Conservation (phyloP, 2,888 invertebrate species). For the Stenodema calcarata region DNA sequence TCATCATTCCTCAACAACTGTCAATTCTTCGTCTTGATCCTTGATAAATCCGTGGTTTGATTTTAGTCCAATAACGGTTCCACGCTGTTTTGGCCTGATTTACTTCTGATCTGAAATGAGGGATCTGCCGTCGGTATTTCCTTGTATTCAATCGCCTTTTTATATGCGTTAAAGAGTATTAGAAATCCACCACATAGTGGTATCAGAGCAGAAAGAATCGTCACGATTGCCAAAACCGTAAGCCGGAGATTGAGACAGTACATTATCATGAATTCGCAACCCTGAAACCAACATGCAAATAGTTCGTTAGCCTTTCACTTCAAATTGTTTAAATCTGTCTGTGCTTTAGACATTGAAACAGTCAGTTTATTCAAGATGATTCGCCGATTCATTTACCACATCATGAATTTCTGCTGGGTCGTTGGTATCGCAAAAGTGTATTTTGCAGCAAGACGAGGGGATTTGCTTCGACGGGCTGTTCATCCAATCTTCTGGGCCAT, state of each 20-base stretch:
- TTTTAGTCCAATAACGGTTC: neutral
- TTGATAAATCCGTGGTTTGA: neutral
- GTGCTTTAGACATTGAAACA: too few species aligned
- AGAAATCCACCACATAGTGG: slow-evolving; percentile 27
- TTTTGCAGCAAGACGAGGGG: slow-evolving; percentile 32
- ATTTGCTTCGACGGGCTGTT: slow-evolving; percentile 38
- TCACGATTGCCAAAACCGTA: slow-evolving; percentile 23
- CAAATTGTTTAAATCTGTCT: neutral
- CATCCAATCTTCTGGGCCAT: slow-evolving; percentile 35
- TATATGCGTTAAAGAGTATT: slow-evolving; percentile 10
- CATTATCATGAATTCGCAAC: slow-evolving; percentile 39
- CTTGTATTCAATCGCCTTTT: neutral
- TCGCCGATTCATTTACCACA: too few species aligned
- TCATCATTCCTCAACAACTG: neutral
- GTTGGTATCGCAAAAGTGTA: neutral
- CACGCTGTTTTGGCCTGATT: neutral
- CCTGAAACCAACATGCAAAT: neutral
- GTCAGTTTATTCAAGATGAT: neutral
- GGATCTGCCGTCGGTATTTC: neutral
- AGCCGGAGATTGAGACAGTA: slow-evolving; percentile 36
- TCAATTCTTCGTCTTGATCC: neutral
- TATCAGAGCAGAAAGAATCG: slow-evolving; percentile 8
- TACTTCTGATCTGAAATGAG: neutral
- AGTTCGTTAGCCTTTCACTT: neutral
- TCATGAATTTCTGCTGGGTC: slow-evolving; percentile 11